Evolutionary conservation across 2,797 vertebrate species (phyloP).

Genomic region (Paratrypauchen microcephalus): DNA sequence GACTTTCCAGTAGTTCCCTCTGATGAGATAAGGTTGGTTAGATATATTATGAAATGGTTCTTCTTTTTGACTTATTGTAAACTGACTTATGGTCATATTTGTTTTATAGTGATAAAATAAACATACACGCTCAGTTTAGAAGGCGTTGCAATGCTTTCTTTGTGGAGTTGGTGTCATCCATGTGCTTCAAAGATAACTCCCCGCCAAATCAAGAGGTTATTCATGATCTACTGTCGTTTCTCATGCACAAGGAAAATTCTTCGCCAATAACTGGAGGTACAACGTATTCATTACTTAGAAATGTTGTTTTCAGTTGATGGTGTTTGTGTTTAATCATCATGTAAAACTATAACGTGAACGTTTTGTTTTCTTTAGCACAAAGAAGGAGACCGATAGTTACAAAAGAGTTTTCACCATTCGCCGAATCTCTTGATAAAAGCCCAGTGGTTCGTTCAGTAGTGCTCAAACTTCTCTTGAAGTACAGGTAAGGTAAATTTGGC

Average conservation of each 20-base stretch:
- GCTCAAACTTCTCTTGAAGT: slow-evolving; percentile 93
- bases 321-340: background rate
- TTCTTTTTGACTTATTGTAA: background rate
- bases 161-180: slow-evolving; percentile 86
- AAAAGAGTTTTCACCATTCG: slow-evolving; percentile 89
- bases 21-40: slow-evolving; percentile 74
- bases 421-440: slow-evolving; percentile 89
- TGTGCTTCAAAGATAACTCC: slow-evolving; percentile 92
- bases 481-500: slow-evolving; percentile 79
- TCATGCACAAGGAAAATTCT: slow-evolving; percentile 75
- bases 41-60: background rate
- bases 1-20: slow-evolving; percentile 71
- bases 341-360: background rate
- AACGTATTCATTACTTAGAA: background rate
- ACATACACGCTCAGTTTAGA: slow-evolving; percentile 79
- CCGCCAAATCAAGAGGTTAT: slow-evolving; percentile 84
- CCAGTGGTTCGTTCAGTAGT: slow-evolving; percentile 91
- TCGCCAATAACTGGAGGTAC: slow-evolving; percentile 55
- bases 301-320: background rate
- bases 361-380: slow-evolving; percentile 59
- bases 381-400: slow-evolving; percentile 70
- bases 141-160: slow-evolving; percentile 91
- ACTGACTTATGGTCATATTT: background rate
- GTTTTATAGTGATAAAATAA: slow-evolving; percentile 73
- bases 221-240: slow-evolving; percentile 78